phyloP scores from a whole-genome alignment of 2,797 vertebrate genomes.

The Brotula barbata region DNA sequence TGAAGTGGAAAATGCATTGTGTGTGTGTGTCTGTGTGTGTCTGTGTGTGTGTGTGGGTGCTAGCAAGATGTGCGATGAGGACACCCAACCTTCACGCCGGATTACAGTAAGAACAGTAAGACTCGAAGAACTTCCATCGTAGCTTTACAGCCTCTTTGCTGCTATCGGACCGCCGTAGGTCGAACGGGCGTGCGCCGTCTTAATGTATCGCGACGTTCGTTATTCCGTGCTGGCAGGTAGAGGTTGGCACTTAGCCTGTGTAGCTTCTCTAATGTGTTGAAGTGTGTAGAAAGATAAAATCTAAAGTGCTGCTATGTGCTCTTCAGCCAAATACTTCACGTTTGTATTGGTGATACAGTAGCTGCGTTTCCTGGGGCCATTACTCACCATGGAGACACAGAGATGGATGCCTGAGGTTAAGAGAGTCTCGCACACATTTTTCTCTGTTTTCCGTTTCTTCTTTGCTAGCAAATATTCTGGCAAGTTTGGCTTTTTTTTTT shows the following conservation, averaged over 20 bases:
- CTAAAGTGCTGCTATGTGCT: slow-evolving; percentile 7
- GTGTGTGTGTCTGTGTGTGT: neutral
- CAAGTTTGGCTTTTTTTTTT: neutral
- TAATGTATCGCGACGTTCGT: neutral
- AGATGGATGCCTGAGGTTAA: neutral
- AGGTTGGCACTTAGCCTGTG: neutral
- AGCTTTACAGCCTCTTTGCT: neutral
- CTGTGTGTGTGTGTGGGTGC: neutral
- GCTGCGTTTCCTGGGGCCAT: slow-evolving; percentile 17
- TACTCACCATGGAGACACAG: neutral
- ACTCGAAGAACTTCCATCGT: too few species aligned
- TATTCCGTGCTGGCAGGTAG: neutral
- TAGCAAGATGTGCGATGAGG: neutral
- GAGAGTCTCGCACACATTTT: slow-evolving; percentile 3
- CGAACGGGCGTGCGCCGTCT: neutral
- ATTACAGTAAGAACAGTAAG: slow-evolving; percentile 15
- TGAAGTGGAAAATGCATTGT: neutral
- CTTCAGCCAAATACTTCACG: slow-evolving; percentile 14
- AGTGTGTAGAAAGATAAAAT: slow-evolving; percentile 1
- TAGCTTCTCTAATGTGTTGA: neutral
- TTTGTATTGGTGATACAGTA: slow-evolving; percentile 17
- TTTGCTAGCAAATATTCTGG: neutral
- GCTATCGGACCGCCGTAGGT: neutral
- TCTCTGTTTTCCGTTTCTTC: neutral
- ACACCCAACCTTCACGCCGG: neutral